Evolutionary conservation across 2,113 vertebrate species (phyloP).

Genomic region (Rynchops niger): DNA sequence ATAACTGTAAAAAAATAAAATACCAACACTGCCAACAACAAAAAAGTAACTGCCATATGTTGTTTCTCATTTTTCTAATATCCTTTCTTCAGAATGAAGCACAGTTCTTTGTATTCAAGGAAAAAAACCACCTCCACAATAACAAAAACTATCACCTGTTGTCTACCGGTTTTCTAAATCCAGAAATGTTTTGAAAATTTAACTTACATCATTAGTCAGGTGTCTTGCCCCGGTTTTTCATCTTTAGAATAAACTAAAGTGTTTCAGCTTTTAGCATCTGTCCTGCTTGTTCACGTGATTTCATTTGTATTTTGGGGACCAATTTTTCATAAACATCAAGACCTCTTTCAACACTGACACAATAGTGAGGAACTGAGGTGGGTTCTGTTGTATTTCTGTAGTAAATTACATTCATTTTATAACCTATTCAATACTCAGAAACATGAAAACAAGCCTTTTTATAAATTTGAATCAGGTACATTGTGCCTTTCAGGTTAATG

Average conservation of each 20-base stretch:
- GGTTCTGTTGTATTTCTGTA: background rate
- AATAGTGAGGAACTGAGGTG: background rate
- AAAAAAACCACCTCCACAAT: background rate
- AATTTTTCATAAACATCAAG: background rate
- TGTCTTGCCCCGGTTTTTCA: background rate
- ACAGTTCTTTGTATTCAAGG: background rate
- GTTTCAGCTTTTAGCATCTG: background rate
- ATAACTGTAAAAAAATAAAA: background rate
- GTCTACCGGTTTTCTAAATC: background rate
- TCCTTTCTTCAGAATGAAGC: background rate
- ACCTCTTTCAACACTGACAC: background rate
- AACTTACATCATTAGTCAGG: background rate
- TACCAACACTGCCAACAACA: background rate
- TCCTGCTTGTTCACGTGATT: background rate
- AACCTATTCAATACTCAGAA: background rate
- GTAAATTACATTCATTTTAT: background rate
- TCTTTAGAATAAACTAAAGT: background rate
- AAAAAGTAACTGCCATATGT: background rate
- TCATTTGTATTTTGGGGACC: background rate
- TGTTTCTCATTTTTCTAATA: background rate
- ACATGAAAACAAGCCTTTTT: background rate
- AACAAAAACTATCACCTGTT: background rate
- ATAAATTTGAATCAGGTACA: background rate
- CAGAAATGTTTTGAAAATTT: background rate
- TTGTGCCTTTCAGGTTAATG: conserved; percentile 1